Percentiles rank a stretch among this genome's conserved stretches.
Conservation (phyloP, 1,140 invertebrate species). For the Charaxes varanes region DNA sequence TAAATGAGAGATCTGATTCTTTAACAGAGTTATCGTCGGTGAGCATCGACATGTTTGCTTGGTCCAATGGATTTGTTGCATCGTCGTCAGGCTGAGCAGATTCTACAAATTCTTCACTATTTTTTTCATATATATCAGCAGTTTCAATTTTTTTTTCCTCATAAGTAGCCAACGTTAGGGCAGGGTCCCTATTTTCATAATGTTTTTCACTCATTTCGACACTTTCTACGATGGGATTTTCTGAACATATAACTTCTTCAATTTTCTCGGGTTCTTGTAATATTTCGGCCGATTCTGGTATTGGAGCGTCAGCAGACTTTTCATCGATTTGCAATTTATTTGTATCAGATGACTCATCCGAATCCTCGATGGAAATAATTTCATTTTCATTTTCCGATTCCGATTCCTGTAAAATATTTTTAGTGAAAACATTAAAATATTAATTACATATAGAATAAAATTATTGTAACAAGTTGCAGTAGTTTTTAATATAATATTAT, state of each 20-base stretch:
- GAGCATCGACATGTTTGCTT: conserved; percentile 38
- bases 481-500: too few species aligned
- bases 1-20: conserved; percentile 34
- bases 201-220: too few species aligned
- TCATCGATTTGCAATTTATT: conserved; percentile 32
- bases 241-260: conserved; percentile 1
- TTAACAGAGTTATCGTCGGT: conserved; percentile 50
- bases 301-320: conserved; percentile 5
- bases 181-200: too few species aligned
- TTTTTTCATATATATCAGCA: conserved; percentile 9
- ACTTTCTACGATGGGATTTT: too few species aligned
- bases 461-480: too few species aligned
- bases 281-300: conserved; percentile 9
- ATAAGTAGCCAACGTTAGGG: too few species aligned
- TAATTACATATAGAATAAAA: too few species aligned
- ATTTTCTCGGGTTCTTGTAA: conserved; percentile 13
- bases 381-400: conserved; percentile 29
- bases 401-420: conserved; percentile 22
- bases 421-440: too few species aligned
- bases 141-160: conserved; percentile 9
- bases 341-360: conserved; percentile 28
- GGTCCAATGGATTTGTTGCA: conserved; percentile 33
- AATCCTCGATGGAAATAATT: conserved; percentile 47
- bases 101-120: conserved; percentile 7
- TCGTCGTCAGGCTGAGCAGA: conserved; percentile 14